Conservation (phyloP, 2,113 vertebrate species). For the Eidolon helvum region DNA sequence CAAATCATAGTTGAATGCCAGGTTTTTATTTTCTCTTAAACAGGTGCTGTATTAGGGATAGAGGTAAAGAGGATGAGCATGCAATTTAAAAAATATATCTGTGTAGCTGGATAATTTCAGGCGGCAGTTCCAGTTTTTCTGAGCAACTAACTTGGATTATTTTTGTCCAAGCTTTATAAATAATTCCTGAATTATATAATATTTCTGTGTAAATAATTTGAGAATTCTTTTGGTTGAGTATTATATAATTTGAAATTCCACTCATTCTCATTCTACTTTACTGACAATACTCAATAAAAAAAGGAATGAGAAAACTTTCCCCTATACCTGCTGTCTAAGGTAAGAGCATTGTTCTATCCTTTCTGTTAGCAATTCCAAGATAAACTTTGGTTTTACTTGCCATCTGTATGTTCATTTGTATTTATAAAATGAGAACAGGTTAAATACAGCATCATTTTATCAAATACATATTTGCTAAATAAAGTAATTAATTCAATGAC, state of each 20-base stretch:
- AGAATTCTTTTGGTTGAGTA: not conserved
- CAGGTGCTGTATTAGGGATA: not conserved
- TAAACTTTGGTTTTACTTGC: not conserved
- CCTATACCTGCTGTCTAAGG: not conserved
- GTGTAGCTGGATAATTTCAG: not conserved
- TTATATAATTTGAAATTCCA: not conserved
- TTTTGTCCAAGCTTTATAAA: not conserved
- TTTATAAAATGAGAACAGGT: not conserved
- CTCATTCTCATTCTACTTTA: not conserved
- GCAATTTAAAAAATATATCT: not conserved
- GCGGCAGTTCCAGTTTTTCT: not conserved
- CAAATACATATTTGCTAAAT: not conserved
- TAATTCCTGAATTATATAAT: slow-evolving; percentile 4
- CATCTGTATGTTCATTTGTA: not conserved
- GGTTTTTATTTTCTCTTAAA: not conserved
- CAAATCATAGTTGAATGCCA: no score
- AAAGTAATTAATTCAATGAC: not conserved
- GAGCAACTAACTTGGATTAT: not conserved
- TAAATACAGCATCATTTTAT: not conserved
- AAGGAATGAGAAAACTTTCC: not conserved
- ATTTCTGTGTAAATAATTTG: not conserved
- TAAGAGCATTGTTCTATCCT: not conserved
- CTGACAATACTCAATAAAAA: not conserved
- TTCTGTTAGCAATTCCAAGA: not conserved
- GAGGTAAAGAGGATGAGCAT: not conserved